Evolutionary conservation across 2,113 vertebrate species (phyloP).

Genomic region (Cacatua alba): DNA sequence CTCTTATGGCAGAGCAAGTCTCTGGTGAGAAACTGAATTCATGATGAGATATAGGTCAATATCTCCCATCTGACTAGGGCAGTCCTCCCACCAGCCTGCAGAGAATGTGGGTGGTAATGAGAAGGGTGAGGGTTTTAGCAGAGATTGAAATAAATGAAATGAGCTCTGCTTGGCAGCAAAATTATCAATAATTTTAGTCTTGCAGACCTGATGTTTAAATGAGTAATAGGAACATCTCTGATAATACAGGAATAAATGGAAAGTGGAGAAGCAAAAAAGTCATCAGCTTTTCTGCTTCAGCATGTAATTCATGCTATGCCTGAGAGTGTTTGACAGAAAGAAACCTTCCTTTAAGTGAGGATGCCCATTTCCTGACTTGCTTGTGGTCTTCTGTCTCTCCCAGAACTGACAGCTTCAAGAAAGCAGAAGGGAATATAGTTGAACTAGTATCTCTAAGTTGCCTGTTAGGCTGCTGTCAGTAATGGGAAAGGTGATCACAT

Average conservation of each 20-base stretch:
- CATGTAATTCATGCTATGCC: background rate
- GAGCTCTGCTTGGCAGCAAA: background rate
- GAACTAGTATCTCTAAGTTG: background rate
- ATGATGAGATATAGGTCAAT: background rate
- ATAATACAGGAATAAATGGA: background rate
- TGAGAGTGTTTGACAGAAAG: background rate
- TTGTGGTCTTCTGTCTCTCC: background rate
- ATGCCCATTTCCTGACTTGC: background rate
- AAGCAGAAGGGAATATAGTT: background rate
- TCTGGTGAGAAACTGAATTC: conserved; percentile 2
- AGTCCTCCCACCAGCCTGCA: background rate
- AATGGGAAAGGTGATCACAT: background rate
- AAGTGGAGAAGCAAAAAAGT: background rate
- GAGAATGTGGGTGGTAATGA: background rate
- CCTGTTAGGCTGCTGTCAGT: background rate
- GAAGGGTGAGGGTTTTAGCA: background rate
- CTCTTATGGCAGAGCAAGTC: background rate
- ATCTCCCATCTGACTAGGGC: background rate
- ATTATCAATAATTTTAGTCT: background rate
- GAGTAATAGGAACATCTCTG: background rate
- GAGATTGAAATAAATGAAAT: conserved; percentile 6
- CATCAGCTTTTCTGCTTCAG: background rate
- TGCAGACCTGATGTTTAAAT: background rate
- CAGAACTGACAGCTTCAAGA: background rate
- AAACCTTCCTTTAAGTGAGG: background rate